phyloP scores from a whole-genome alignment of 2,888 invertebrate genomes.

The Lasioglossum marginatum region DNA sequence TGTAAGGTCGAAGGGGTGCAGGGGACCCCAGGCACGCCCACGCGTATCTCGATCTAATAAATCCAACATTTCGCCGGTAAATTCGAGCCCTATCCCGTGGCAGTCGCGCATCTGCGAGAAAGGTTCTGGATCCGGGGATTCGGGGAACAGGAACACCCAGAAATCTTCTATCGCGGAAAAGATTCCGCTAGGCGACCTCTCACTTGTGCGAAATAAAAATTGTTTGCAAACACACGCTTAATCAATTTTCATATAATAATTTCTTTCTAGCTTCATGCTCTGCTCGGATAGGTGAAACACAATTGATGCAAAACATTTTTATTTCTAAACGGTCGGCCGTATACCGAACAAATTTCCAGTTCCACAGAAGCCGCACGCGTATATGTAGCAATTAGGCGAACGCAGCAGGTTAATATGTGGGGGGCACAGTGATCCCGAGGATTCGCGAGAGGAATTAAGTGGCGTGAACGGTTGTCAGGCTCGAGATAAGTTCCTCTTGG shows the following conservation, averaged over 20 bases:
- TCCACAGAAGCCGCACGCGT: neutral
- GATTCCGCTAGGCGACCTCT: neutral
- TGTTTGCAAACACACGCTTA: too few species aligned
- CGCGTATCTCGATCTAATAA: conserved; percentile 85
- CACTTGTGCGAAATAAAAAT: too few species aligned
- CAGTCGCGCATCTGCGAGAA: conserved; percentile 57
- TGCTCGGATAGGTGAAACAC: too few species aligned
- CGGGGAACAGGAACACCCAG: conserved; percentile 43
- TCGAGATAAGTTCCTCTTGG: conserved; percentile 7
- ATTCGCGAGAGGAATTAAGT: neutral
- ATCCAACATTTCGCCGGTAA: conserved; percentile 84
- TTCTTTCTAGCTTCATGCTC: too few species aligned
- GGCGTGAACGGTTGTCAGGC: conserved; percentile 15
- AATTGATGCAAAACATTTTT: too few species aligned
- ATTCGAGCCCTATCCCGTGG: conserved; percentile 72
- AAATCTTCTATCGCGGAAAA: neutral
- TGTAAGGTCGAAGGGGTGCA: conserved; percentile 58
- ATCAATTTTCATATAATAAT: too few species aligned
- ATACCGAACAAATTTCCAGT: neutral
- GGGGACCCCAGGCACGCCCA: conserved; percentile 81
- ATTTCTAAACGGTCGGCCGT: neutral
- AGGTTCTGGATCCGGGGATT: conserved; percentile 37
- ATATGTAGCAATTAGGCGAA: neutral
- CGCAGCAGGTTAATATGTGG: neutral
- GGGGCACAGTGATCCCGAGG: neutral